Percentiles rank a stretch among this genome's conserved stretches.
Conservation (phyloP, 2,797 vertebrate genomes). For the Enteromius argenteus region DNA sequence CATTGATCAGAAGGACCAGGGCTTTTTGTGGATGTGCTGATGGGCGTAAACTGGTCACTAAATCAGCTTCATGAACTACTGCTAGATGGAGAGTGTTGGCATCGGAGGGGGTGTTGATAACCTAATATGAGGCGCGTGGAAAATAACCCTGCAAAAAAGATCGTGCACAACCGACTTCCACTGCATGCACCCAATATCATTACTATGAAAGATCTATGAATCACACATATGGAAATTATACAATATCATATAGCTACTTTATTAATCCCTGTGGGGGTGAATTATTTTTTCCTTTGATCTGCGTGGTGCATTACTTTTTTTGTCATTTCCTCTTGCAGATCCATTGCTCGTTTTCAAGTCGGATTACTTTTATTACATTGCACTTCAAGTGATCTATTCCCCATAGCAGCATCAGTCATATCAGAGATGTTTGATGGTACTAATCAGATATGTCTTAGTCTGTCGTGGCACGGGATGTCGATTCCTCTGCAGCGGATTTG, state of each 20-base stretch:
- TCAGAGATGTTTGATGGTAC: not conserved
- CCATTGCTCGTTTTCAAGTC: conserved; percentile 42
- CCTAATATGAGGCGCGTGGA: conserved; percentile 28
- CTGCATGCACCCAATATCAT: conserved; percentile 21
- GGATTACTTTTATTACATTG: conserved; percentile 23
- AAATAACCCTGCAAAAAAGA: conserved; percentile 21
- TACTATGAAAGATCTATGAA: conserved; percentile 42
- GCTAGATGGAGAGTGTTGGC: conserved; percentile 26
- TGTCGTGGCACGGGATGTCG: not conserved
- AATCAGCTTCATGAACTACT: conserved; percentile 43
- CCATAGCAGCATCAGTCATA: conserved; percentile 18
- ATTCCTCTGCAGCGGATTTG: conserved; percentile 6
- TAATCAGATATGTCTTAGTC: not conserved
- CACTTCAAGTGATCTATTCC: conserved; percentile 2
- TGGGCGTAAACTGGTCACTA: conserved; percentile 50
- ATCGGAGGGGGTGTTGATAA: conserved; percentile 46
- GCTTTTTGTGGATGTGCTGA: conserved; percentile 44
- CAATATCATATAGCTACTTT: conserved; percentile 39
- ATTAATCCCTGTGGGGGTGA: conserved; percentile 35
- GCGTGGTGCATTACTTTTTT: conserved; percentile 25
- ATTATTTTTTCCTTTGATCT: conserved; percentile 45
- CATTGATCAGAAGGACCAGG: conserved; percentile 48
- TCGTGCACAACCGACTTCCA: conserved; percentile 16
- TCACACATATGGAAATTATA: conserved; percentile 46
- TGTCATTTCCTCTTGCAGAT: conserved; percentile 42